Conservation (phyloP, 2,113 vertebrate species). For the Chloroceryle aenea region DNA sequence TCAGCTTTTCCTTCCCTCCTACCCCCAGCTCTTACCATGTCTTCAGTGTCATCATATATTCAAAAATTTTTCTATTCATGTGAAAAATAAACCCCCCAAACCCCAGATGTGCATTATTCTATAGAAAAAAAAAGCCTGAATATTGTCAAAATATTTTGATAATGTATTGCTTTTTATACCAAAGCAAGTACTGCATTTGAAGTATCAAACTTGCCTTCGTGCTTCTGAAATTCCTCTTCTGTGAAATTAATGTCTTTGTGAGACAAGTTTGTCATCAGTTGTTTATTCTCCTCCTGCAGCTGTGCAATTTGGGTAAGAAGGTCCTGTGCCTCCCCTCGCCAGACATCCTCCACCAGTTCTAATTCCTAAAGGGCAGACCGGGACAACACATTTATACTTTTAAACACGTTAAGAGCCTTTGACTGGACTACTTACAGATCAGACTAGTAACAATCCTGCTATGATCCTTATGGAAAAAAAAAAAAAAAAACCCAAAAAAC, state of each 20-base stretch:
- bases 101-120: neutral
- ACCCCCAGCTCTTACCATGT: neutral
- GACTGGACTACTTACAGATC: neutral
- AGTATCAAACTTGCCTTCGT: constrained; percentile 81
- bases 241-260: constrained; percentile 81
- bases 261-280: constrained; percentile 84
- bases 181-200: constrained; percentile 38
- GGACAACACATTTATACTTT: constrained; percentile 12
- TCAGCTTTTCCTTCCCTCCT: neutral
- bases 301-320: constrained; percentile 89
- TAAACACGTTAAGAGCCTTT: neutral
- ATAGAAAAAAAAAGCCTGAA: neutral
- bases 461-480: neutral
- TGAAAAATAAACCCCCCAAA: neutral
- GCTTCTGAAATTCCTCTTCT: constrained; percentile 89
- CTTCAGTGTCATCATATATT: neutral
- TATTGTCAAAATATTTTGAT: neutral
- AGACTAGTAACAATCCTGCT: neutral
- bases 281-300: constrained; percentile 91
- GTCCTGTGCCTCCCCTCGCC: constrained; percentile 92
- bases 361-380: constrained; percentile 79
- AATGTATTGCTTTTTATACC: neutral
- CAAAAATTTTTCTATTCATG: neutral
- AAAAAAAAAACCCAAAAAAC: no score
- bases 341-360: constrained; percentile 92